These are phyloP conservation scores for Clinocottus analis DNA, from an alignment of 2,113 vertebrate genomes.

Conservation along the genomic window DNA sequence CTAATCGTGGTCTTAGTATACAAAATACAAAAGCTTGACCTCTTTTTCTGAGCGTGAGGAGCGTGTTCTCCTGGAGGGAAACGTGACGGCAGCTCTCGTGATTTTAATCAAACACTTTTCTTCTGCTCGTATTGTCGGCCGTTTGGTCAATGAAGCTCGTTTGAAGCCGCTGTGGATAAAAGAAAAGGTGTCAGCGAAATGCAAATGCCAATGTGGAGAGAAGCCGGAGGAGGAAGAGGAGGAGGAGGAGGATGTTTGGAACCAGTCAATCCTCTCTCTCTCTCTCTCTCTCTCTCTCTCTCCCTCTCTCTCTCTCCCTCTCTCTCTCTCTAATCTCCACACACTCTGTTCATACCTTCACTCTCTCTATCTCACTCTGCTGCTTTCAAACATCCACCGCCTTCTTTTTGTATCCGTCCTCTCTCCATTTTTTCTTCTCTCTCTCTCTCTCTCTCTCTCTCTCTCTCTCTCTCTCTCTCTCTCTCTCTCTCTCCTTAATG, in stretches of 20 bases:
- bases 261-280: constrained; percentile 16
- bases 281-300: constrained; percentile 9
- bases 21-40: background rate
- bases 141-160: background rate
- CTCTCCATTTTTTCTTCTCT: background rate
- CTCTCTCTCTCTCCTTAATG: no score
- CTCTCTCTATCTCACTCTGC: background rate
- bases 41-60: background rate
- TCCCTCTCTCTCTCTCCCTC: constrained; percentile 3
- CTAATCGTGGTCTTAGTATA: background rate
- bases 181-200: constrained; percentile 4
- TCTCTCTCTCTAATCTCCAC: constrained; percentile 30
- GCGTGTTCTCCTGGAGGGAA: background rate
- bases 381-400: constrained; percentile 2
- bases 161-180: constrained; percentile 4
- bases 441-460: no score
- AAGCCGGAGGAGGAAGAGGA: constrained; percentile 8
- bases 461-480: no score
- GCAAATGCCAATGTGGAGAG: constrained; percentile 15
- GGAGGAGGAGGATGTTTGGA: constrained; percentile 20
- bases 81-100: background rate
- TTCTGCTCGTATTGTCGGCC: background rate
- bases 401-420: background rate
- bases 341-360: background rate
- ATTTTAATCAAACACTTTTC: background rate